Base-by-base conservation (phyloP, 2,888 invertebrate species). In the Drosophila dives region DNA sequence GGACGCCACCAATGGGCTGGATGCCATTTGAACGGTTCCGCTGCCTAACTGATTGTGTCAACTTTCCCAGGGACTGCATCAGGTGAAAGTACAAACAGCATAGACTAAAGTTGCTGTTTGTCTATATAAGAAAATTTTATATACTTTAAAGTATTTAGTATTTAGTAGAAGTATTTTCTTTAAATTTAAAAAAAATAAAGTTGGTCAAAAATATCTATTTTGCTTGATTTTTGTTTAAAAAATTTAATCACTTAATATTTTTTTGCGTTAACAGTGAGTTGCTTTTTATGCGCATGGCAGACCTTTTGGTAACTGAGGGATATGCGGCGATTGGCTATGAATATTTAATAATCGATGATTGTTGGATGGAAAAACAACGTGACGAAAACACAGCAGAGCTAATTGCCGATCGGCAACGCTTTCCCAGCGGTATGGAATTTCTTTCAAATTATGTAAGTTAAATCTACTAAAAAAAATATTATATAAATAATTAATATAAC, bases 261-360 rank as follows among this genome's bases (percentile, higher is more conserved):
- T 11, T 40, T 2, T 11, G 42, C 10, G 50, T 49, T 15, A 79
- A 12, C 90, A 96, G 96, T 91, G 96, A 96, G 90, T 86, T 93
- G 2, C 93, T 96, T 8, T 95, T 96, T 76, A 94, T 93, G 86
- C 93, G 94, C 33, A 95, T 94, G 49, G 94, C 95, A 0, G 95
- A 96, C 81, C 86, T 94, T 7, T 92, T 96, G 91, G 94, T 95
- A 1, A 92, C 93, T 12, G 96, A 95, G 51, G 97, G 97, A 0
- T 97, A 96, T 90, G 92, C 94, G 5, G 95, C 94, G 5, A 95
- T 94, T 1, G 97, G 97, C 0, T 97, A 97, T 91, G 93, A 95
- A 77, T 96, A 96, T 89, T 92, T 96, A 0, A 95, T 95, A 63
- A 95, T 96, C 58, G 96, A 96, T 80, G 96, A 97, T 92, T 97